Percentiles rank a stretch among this genome's conserved stretches.
Conservation (phyloP, 2,888 invertebrate genomes). For the Ectropis crepuscularia region DNA sequence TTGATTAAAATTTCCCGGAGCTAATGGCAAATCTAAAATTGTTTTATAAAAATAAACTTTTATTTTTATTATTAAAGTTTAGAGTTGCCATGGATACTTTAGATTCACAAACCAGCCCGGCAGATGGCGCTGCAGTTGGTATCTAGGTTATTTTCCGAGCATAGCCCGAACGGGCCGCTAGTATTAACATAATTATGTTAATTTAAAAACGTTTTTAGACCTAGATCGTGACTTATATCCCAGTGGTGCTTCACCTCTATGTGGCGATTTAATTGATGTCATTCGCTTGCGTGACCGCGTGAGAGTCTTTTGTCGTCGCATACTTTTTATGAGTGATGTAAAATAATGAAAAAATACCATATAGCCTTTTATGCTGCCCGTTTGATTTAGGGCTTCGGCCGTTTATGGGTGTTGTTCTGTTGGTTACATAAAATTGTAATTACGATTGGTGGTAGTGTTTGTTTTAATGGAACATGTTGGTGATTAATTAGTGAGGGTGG, state of each 20-base stretch:
- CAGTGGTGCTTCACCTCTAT: constrained; percentile 48
- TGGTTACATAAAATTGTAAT: constrained; percentile 50
- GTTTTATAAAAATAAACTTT: too few species aligned
- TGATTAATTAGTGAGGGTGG: constrained; percentile 13
- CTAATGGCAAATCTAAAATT: too few species aligned
- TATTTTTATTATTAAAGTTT: too few species aligned
- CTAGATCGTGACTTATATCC: too few species aligned
- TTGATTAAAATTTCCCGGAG: too few species aligned
- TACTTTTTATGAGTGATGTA: constrained; percentile 76
- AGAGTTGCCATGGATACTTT: too few species aligned
- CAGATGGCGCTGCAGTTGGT: too few species aligned
- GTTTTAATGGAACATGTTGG: constrained; percentile 32
- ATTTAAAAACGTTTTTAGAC: too few species aligned
- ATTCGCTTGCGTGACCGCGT: constrained; percentile 67
- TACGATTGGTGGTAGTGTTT: constrained; percentile 44
- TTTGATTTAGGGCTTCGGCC: constrained; percentile 68
- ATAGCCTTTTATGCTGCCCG: constrained; percentile 58
- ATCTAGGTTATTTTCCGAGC: too few species aligned
- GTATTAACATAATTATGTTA: too few species aligned
- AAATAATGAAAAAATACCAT: constrained; percentile 80
- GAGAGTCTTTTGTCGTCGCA: constrained; percentile 66
- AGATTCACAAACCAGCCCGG: too few species aligned
- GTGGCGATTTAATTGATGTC: constrained; percentile 78
- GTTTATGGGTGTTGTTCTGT: constrained; percentile 56
- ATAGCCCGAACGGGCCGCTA: too few species aligned